Conservation (phyloP, 2,888 invertebrate species). For the Caenorhabditis imperialis region DNA sequence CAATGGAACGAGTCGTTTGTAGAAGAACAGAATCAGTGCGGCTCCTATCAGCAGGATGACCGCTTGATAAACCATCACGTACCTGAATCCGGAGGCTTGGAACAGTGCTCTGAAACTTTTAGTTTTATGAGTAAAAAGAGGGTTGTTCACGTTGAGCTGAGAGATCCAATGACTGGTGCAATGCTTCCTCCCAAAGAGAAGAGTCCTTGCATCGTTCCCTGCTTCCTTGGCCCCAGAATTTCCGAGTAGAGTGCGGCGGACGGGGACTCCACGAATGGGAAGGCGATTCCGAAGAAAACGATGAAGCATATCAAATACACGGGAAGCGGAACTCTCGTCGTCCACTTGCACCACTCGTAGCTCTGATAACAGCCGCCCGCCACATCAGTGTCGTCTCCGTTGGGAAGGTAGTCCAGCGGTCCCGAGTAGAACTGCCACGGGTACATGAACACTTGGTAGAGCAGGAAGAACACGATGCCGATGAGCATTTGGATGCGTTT, state of each 20-base stretch:
- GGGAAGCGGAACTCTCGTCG: conserved; percentile 56
- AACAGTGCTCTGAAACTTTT: conserved; percentile 49
- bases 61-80: conserved; percentile 51
- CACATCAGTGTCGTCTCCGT: conserved; percentile 50
- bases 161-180: conserved; percentile 43
- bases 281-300: conserved; percentile 62
- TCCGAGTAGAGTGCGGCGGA: conserved; percentile 59
- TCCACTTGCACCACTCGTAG: conserved; percentile 59
- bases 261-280: conserved; percentile 59
- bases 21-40: conserved; percentile 40
- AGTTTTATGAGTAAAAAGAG: not conserved
- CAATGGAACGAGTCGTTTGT: conserved; percentile 51
- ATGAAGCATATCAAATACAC: conserved; percentile 57
- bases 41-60: conserved; percentile 50
- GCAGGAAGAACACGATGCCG: conserved; percentile 55
- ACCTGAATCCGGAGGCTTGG: conserved; percentile 57
- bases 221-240: conserved; percentile 57
- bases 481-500: conserved; percentile 61
- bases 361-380: conserved; percentile 57
- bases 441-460: conserved; percentile 58
- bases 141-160: conserved; percentile 28
- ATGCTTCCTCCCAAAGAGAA: conserved; percentile 51
- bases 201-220: conserved; percentile 55
- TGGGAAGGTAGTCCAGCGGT: conserved; percentile 43
- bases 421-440: conserved; percentile 62